Evolutionary conservation across 2,888 invertebrate genomes (phyloP).

Genomic region (Therioaphis trifolii): DNA sequence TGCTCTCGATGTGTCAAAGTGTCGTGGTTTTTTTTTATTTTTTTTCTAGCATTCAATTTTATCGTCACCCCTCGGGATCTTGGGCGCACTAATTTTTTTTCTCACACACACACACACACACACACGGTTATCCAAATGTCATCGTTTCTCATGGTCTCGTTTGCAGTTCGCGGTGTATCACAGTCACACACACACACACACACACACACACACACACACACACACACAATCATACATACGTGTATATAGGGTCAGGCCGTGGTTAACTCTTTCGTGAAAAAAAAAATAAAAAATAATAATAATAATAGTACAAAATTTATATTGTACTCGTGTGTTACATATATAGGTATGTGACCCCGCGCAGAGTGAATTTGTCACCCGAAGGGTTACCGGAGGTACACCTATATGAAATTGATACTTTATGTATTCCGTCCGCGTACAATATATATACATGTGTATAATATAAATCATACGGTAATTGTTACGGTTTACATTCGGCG

Average conservation of each 20-base stretch:
- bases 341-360: neutral
- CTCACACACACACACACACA: too few relatives aligned
- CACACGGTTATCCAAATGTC: constrained; percentile 25
- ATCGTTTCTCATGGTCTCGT: constrained; percentile 60
- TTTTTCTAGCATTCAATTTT: constrained; percentile 28
- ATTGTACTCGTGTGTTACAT: neutral
- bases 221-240: too few relatives aligned
- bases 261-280: constrained; percentile 57
- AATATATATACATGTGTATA: too few relatives aligned
- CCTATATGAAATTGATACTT: constrained; percentile 44
- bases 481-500: constrained; percentile 28
- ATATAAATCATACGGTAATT: constrained; percentile 55
- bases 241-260: constrained; percentile 44
- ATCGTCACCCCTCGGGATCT: constrained; percentile 42
- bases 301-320: neutral
- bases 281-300: constrained; percentile 29
- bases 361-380: constrained; percentile 47
- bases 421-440: neutral
- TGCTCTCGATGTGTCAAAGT: constrained; percentile 56
- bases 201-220: too few relatives aligned
- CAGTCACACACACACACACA: too few relatives aligned
- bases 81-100: constrained; percentile 54
- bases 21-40: neutral
- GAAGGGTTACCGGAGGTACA: constrained; percentile 50
- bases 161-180: constrained; percentile 22